Base-by-base conservation (phyloP, 2,888 invertebrate species). In the Orgyia antiqua region DNA sequence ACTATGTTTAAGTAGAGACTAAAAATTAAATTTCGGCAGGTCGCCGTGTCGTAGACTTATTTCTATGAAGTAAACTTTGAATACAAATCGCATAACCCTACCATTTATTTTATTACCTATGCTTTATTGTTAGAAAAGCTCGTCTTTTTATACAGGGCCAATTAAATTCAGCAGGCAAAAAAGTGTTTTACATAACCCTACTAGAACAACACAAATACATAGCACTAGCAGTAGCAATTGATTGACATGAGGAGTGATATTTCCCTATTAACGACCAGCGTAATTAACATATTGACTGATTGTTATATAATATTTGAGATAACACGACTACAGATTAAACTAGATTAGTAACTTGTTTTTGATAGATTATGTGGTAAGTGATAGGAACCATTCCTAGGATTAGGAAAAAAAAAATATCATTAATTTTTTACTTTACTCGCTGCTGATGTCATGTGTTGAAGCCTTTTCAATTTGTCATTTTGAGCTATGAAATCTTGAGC, bases 401-500 rank as follows among this genome's bases (percentile, higher is more conserved):
- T 20, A 24, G 12, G 12, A 20, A 6, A 20, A 20, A 20, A 20
- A 36, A 39, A 33, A 43, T 42, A 48, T 46, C 19, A 45, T 42
- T 40, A 39, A n/a, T 18, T 39, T 45, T 51, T 45, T 44, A 28
- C 20, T 30, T 24, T 6, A 36, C 30, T 29, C 13, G 39, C 38
- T 38, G 50, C 56, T 58, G 41, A 37, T 33, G 50, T 53, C 40
- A 33, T 18, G 15, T 15, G 15, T 15, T 15, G 21, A 30, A 29
- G 27, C 42, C 38, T 36, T 10, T 56, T 45, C 33, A 45, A 61
- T 61, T 60, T 59, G 60, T 62, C 58, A 66, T 59, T 56, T 39
- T 28, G 23, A 35, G 36, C 26, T 19, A 27, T 36, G 24, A 47
- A 59, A 58, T 58, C 41, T 51, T 51, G 40, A 49, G 43, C 36